phyloP scores from a whole-genome alignment of 2,113 vertebrate species.

The Malaclemys terrapin region DNA sequence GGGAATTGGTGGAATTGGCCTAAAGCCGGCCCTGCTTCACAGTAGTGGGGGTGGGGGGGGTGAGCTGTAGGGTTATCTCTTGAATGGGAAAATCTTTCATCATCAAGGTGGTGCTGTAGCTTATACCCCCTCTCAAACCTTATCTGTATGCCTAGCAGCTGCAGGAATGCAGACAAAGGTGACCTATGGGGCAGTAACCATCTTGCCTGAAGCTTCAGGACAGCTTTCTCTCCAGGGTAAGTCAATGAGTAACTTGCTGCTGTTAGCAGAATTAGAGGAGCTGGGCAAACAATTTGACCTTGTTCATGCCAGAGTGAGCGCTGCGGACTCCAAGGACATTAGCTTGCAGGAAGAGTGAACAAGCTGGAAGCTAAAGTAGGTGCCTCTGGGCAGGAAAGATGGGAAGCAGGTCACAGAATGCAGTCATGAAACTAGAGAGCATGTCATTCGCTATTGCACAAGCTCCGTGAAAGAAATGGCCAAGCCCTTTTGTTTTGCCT shows the following conservation, averaged over 20 bases:
- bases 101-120: accelerated
- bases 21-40: no score
- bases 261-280: background rate
- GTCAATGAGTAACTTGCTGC: background rate
- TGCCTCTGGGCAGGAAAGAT: background rate
- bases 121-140: background rate
- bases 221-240: background rate
- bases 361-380: background rate
- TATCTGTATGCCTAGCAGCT: background rate
- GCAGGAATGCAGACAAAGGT: background rate
- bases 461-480: background rate
- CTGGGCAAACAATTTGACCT: background rate
- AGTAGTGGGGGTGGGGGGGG: no score
- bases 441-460: background rate
- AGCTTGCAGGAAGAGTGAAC: background rate
- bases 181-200: background rate
- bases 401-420: background rate
- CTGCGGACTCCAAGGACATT: background rate
- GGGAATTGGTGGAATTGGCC: no score
- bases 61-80: accelerated
- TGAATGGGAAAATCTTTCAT: accelerated
- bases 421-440: background rate
- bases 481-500: background rate
- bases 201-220: background rate
- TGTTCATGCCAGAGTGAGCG: background rate